Percentiles rank a stretch among this genome's conserved stretches.
phyloP scores from a whole-genome alignment of 1,140 invertebrate genomes.

The Globodera ellingtonae region DNA sequence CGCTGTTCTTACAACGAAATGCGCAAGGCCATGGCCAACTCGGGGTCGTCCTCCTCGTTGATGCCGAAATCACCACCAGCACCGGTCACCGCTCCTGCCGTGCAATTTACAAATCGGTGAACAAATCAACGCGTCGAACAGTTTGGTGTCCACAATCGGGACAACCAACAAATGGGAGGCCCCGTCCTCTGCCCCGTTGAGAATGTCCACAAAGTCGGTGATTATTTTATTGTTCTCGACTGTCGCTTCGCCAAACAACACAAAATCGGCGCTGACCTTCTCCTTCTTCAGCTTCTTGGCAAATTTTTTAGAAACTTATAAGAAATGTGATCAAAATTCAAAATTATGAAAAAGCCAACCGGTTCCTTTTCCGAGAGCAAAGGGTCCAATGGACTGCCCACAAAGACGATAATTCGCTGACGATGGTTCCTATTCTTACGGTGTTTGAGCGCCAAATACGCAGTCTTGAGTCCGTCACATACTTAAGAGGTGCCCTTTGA shows the following conservation, averaged over 20 bases:
- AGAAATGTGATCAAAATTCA: neutral
- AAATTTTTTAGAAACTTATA: conserved; percentile 80
- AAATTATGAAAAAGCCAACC: neutral
- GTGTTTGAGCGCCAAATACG: conserved; percentile 88
- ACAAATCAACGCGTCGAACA: conserved; percentile 90
- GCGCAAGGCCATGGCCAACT: conserved; percentile 87
- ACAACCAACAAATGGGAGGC: conserved; percentile 74
- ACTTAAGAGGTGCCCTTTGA: conserved; percentile 70
- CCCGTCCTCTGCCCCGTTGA: conserved; percentile 80
- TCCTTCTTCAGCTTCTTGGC: conserved; percentile 98
- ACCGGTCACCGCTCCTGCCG: conserved; percentile 72
- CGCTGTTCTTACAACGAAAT: conserved; percentile 99
- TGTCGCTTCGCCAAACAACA: conserved; percentile 94
- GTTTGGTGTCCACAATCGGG: conserved; percentile 86
- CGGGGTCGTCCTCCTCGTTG: conserved; percentile 99
- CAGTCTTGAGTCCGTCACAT: conserved; percentile 56
- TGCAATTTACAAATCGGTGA: conserved; percentile 76
- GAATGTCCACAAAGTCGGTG: conserved; percentile 86
- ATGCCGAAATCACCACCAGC: conserved; percentile 95
- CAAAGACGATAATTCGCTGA: conserved; percentile 96
- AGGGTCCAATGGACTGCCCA: conserved; percentile 86
- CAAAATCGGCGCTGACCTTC: conserved; percentile 95
- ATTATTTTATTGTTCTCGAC: conserved; percentile 75
- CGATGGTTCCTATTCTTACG: conserved; percentile 98
- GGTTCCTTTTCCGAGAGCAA: conserved; percentile 18